Conservation (phyloP, 1,140 invertebrate genomes). For the Nasonia giraulti region DNA sequence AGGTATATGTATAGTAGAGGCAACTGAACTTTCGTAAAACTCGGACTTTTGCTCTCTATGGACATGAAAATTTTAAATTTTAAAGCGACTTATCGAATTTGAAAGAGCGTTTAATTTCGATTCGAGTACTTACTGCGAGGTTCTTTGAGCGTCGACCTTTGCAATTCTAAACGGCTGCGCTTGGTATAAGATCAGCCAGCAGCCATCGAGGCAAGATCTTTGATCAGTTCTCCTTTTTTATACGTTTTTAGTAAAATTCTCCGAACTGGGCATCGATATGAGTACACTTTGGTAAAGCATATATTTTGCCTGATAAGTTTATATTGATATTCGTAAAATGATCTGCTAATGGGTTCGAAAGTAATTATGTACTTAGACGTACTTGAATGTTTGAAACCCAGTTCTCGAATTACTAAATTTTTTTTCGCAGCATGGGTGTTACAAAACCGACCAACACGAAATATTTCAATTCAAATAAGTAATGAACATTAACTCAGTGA, state of each 20-base stretch:
- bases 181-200: background rate
- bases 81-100: background rate
- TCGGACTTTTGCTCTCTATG: too few species aligned
- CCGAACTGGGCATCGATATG: background rate
- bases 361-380: background rate
- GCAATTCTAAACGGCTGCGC: background rate
- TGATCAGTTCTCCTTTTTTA: background rate
- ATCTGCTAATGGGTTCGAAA: background rate
- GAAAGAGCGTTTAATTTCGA: background rate
- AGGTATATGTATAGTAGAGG: too few species aligned
- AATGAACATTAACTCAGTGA: background rate
- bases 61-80: background rate
- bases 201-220: background rate
- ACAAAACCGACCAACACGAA: conserved; percentile 8
- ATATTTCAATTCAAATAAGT: conserved; percentile 16
- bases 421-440: conserved; percentile 1
- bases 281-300: background rate
- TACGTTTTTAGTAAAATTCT: background rate
- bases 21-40: background rate
- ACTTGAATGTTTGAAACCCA: background rate
- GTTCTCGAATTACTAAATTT: background rate
- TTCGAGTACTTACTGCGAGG: background rate
- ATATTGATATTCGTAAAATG: background rate
- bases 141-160: background rate
- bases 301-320: background rate